These are phyloP conservation scores for Eumacrocentrus americanus DNA, from an alignment of 2,888 invertebrate species.

Conservation along the genomic window DNA sequence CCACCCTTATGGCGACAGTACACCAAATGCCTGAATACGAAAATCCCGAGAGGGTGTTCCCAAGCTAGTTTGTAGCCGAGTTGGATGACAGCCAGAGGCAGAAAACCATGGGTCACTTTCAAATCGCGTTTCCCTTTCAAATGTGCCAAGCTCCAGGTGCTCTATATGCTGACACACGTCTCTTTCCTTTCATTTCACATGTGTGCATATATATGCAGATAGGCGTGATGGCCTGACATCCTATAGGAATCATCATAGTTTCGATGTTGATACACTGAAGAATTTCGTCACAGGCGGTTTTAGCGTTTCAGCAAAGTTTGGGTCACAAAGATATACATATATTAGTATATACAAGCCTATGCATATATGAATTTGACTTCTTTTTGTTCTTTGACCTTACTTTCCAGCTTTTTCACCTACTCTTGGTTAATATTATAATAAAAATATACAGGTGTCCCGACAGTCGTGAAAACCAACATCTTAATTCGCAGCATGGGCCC, in stretches of 20 bases:
- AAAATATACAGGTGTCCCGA: conserved; percentile 80
- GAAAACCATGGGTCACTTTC: conserved; percentile 35
- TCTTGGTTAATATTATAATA: too few relatives aligned
- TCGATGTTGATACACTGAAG: neutral
- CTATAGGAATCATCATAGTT: too few relatives aligned
- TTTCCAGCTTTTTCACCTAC: too few relatives aligned
- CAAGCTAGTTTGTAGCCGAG: conserved; percentile 21
- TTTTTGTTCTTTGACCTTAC: neutral
- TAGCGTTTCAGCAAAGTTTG: neutral
- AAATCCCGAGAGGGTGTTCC: conserved; percentile 23
- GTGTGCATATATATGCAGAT: neutral
- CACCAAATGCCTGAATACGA: conserved; percentile 28
- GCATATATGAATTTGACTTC: neutral
- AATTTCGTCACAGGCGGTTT: neutral
- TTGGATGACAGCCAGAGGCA: conserved; percentile 44
- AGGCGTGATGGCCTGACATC: neutral
- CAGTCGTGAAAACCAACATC: conserved; percentile 85
- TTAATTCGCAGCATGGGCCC: conserved; percentile 91
- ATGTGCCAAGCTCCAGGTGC: conserved; percentile 26
- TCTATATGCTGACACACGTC: conserved; percentile 8
- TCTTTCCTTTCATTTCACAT: conserved; percentile 13
- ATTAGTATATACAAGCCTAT: neutral
- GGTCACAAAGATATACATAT: too few relatives aligned
- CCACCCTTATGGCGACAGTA: neutral
- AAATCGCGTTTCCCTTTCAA: conserved; percentile 38